These are phyloP conservation scores for Bicyclus anynana DNA, from an alignment of 1,140 invertebrate species.

Conservation along the genomic window DNA sequence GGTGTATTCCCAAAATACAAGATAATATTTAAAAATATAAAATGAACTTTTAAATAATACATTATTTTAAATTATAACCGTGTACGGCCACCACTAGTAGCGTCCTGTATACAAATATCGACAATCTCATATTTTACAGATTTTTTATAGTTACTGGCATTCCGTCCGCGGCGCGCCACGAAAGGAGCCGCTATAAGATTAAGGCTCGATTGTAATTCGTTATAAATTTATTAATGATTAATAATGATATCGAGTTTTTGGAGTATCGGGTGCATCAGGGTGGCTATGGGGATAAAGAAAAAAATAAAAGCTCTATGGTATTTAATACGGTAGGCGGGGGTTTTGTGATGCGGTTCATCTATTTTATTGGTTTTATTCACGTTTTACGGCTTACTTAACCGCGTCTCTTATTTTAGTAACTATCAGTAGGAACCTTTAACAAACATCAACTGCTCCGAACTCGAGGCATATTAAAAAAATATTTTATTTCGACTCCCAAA, in stretches of 20 bases:
- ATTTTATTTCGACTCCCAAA: too few species aligned
- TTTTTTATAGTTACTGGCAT: constrained; percentile 53
- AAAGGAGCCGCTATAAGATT: constrained; percentile 48
- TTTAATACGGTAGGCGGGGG: not conserved
- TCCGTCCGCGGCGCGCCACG: constrained; percentile 36
- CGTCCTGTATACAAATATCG: constrained; percentile 40
- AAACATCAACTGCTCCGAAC: too few species aligned
- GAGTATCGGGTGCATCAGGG: constrained; percentile 6
- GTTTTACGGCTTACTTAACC: not conserved
- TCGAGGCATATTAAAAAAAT: too few species aligned
- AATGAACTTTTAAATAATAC: not conserved
- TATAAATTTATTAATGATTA: constrained; percentile 74
- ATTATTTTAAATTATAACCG: too few species aligned
- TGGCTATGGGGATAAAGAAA: not conserved
- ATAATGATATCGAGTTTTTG: constrained; percentile 59
- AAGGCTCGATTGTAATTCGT: constrained; percentile 53
- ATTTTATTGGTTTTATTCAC: not conserved
- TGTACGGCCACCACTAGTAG: constrained; percentile 12
- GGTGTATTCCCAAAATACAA: too few species aligned
- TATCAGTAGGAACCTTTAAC: too few species aligned
- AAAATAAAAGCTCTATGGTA: not conserved
- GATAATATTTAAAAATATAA: too few species aligned
- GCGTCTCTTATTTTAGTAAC: not conserved
- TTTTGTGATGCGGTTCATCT: not conserved
- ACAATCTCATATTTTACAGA: constrained; percentile 57